These are phyloP conservation scores for Dynastes grantii DNA, from an alignment of 2,888 invertebrate species.

Conservation along the genomic window DNA sequence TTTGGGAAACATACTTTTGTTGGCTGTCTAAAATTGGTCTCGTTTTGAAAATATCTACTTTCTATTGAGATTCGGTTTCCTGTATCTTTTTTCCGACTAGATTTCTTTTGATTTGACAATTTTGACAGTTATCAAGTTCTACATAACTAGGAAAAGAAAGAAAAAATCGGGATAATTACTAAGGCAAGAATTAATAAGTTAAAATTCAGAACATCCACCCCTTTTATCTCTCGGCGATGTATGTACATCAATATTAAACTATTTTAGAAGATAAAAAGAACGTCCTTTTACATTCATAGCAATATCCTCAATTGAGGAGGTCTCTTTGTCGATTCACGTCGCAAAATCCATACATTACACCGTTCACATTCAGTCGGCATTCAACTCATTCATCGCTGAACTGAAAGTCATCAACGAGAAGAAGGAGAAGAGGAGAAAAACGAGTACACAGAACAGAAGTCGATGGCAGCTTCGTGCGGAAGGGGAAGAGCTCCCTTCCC, in stretches of 20 bases:
- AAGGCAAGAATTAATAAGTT: too few relatives aligned
- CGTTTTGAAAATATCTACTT: too few relatives aligned
- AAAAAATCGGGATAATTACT: too few relatives aligned
- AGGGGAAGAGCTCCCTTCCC: not conserved
- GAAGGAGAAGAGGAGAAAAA: constrained; percentile 14
- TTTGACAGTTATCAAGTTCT: too few relatives aligned
- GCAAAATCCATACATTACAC: constrained; percentile 41
- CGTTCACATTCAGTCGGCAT: constrained; percentile 40
- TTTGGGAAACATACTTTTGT: too few relatives aligned
- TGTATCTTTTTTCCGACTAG: too few relatives aligned
- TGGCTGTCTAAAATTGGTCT: too few relatives aligned
- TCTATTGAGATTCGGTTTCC: too few relatives aligned
- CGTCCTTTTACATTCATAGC: constrained; percentile 27
- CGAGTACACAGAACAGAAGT: constrained; percentile 19
- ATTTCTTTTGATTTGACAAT: too few relatives aligned
- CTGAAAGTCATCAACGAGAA: constrained; percentile 33
- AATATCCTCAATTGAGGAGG: constrained; percentile 29
- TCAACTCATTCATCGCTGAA: constrained; percentile 43
- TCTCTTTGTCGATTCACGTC: constrained; percentile 41
- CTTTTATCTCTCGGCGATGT: too few relatives aligned
- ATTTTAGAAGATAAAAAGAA: not conserved
- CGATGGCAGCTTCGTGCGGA: constrained; percentile 14
- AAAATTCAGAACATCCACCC: too few relatives aligned
- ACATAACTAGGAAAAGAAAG: too few relatives aligned
- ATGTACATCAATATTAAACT: not conserved